These are phyloP conservation scores for zebrafish (Danio rerio) DNA, from an alignment of 2,113 vertebrate genomes.

Conservation along the genomic window DNA sequence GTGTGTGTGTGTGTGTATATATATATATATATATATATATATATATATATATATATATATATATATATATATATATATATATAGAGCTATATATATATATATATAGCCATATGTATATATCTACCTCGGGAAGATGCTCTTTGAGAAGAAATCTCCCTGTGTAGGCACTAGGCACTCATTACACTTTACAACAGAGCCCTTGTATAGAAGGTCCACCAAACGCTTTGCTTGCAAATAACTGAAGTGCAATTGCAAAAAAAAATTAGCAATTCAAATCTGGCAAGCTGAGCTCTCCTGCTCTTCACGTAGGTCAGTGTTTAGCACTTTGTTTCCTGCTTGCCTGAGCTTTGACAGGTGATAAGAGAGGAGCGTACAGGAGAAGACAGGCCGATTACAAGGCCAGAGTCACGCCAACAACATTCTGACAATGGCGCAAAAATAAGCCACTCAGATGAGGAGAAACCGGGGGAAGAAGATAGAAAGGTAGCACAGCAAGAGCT, in stretches of 20 bases:
- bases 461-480: neutral
- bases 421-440: constrained; percentile 42
- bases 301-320: constrained; percentile 45
- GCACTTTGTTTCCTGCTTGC: constrained; percentile 42
- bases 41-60: no score
- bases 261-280: constrained; percentile 47
- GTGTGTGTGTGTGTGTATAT: no score
- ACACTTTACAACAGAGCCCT: neutral
- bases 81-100: neutral
- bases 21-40: no score
- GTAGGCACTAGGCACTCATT: neutral
- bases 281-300: constrained; percentile 31
- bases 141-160: neutral
- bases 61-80: neutral
- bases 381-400: constrained; percentile 56
- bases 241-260: constrained; percentile 19
- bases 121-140: neutral
- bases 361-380: constrained; percentile 50
- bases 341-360: constrained; percentile 56
- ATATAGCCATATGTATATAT: no score
- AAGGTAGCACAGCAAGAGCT: constrained; percentile 38
- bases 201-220: constrained; percentile 17
- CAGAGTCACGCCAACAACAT: constrained; percentile 41
- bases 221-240: constrained; percentile 15
- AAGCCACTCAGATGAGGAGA: constrained; percentile 33